Conservation (phyloP, 2,113 vertebrate genomes). For the Sitta europaea region DNA sequence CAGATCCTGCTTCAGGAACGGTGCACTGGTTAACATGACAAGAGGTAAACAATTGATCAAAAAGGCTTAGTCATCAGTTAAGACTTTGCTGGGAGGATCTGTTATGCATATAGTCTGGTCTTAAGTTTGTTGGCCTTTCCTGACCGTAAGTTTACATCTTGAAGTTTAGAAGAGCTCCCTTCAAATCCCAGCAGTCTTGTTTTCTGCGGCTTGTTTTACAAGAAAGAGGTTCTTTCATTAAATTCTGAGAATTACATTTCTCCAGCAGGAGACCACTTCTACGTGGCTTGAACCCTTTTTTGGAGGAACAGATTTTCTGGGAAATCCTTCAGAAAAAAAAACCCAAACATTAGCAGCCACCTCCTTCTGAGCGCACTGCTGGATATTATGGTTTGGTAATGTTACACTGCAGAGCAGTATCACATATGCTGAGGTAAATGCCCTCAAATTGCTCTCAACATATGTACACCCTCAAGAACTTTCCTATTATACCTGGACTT, state of each 20-base stretch:
- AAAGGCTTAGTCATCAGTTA: neutral
- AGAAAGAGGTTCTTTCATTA: neutral
- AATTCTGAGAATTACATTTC: neutral
- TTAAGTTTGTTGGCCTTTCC: neutral
- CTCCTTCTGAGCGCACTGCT: neutral
- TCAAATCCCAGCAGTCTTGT: neutral
- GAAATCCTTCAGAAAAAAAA: neutral
- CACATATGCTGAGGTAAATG: rapidly evolving
- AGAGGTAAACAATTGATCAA: neutral
- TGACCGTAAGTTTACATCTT: neutral
- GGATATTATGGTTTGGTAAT: neutral
- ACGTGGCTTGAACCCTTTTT: neutral
- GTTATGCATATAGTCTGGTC: neutral
- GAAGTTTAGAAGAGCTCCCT: neutral
- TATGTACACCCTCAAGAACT: neutral
- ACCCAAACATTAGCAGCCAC: neutral
- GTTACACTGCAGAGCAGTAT: neutral
- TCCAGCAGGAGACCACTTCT: neutral
- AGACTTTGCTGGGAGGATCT: neutral
- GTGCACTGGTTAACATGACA: neutral
- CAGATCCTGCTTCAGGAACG: neutral
- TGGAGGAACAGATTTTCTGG: neutral
- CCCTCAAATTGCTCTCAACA: neutral
- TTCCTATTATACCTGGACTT: neutral
- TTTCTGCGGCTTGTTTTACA: neutral